A percentile compares a stretch with the other conserved stretches of the same genome.
These are phyloP conservation scores for Apodemia mormo DNA, from an alignment of 2,888 invertebrate species.

Conservation along the genomic window DNA sequence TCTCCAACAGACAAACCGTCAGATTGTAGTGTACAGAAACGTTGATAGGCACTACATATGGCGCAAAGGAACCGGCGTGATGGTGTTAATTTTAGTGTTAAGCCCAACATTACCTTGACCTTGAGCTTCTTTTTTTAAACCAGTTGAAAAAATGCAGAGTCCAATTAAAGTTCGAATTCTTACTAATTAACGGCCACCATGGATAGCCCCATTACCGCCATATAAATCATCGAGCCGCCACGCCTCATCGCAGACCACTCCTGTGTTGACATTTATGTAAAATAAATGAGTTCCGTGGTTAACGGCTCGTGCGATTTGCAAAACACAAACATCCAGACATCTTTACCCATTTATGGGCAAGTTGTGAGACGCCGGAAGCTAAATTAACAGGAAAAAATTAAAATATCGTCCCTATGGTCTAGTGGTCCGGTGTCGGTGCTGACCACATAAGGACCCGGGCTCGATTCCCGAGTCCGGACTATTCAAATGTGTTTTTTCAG, in stretches of 20 bases:
- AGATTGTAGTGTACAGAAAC: no score
- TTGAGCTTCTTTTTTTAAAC: not conserved
- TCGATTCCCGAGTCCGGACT: no score
- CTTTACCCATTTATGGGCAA: constrained; percentile 34
- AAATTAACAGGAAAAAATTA: no score
- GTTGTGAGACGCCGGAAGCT: constrained; percentile 28
- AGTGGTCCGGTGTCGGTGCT: no score
- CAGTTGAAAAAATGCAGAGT: not conserved
- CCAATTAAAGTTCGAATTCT: constrained; percentile 3
- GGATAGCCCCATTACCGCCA: constrained; percentile 33
- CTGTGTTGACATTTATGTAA: constrained; percentile 62
- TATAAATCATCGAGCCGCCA: constrained; percentile 47
- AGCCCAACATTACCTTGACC: no score
- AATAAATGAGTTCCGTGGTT: constrained; percentile 56
- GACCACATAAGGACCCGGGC: no score
- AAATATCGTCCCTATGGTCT: no score
- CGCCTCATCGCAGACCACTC: constrained; percentile 57
- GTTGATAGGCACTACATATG: no score
- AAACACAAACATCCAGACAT: constrained; percentile 56
- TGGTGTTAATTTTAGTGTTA: no score
- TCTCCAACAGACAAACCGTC: no score
- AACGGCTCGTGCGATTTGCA: constrained; percentile 62
- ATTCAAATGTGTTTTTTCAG: no score
- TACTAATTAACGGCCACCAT: constrained; percentile 24
- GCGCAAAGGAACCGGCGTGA: no score